phyloP scores from a whole-genome alignment of 2,888 invertebrate genomes.

The Melanchra persicariae region DNA sequence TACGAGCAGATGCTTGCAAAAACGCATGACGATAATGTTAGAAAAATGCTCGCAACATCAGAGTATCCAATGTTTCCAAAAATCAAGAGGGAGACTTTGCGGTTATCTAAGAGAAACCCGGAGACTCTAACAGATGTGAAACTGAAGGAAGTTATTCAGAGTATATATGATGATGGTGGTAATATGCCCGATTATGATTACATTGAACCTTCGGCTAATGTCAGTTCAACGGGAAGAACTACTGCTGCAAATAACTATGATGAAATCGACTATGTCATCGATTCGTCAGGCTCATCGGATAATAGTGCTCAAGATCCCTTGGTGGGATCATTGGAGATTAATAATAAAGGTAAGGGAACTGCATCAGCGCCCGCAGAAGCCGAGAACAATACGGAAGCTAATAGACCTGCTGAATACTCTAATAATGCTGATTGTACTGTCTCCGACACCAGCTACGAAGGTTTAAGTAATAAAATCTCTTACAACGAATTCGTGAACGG shows the following conservation, averaged over 20 bases:
- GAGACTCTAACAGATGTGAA: slow-evolving; percentile 66
- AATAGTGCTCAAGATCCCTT: background rate
- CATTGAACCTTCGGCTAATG: slow-evolving; percentile 36
- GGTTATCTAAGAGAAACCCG: slow-evolving; percentile 66
- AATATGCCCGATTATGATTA: slow-evolving; percentile 67
- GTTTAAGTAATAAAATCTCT: slow-evolving; percentile 77
- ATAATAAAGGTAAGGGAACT: background rate
- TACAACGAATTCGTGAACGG: slow-evolving; percentile 84
- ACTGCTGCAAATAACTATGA: background rate
- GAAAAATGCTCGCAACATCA: slow-evolving; percentile 69
- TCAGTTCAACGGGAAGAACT: background rate
- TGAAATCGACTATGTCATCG: slow-evolving; percentile 14
- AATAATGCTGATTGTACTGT: background rate
- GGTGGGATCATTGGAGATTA: background rate
- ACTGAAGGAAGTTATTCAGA: slow-evolving; percentile 60
- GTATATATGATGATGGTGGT: slow-evolving; percentile 65
- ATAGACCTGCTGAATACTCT: background rate
- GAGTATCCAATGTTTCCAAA: slow-evolving; percentile 21
- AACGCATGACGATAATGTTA: slow-evolving; percentile 72
- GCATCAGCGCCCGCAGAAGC: background rate
- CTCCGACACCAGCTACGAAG: slow-evolving; percentile 71
- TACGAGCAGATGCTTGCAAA: slow-evolving; percentile 77
- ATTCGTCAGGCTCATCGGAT: background rate
- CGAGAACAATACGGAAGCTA: too few species aligned
- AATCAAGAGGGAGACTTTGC: slow-evolving; percentile 48